Evolutionary conservation across 2,797 vertebrate genomes (phyloP).

Genomic region (Alosa sapidissima): DNA sequence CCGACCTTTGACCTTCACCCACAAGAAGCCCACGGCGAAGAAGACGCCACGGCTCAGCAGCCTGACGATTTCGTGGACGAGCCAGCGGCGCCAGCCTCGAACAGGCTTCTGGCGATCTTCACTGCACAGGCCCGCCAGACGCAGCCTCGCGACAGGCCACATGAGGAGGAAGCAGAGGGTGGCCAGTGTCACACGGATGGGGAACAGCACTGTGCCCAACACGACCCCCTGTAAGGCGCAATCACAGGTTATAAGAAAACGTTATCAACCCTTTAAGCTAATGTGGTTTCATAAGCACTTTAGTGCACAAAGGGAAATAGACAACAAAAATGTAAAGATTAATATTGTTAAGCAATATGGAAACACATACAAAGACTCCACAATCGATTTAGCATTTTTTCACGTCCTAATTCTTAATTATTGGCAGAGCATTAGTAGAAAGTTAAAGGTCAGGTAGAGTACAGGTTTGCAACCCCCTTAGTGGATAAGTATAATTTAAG

Average conservation of each 20-base stretch:
- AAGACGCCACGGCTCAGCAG: slow-evolving; percentile 79
- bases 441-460: too few species aligned
- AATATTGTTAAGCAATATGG: too few species aligned
- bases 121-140: slow-evolving; percentile 74
- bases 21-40: slow-evolving; percentile 80
- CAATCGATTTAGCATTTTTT: too few species aligned
- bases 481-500: too few species aligned
- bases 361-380: too few species aligned
- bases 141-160: slow-evolving; percentile 82
- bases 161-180: slow-evolving; percentile 77
- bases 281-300: too few species aligned
- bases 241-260: neutral
- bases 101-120: slow-evolving; percentile 74
- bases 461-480: too few species aligned
- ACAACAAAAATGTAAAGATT: neutral
- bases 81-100: slow-evolving; percentile 75
- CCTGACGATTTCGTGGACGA: slow-evolving; percentile 71
- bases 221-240: slow-evolving; percentile 61
- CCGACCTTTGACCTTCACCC: slow-evolving; percentile 82
- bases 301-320: neutral
- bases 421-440: too few species aligned
- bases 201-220: slow-evolving; percentile 79
- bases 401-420: too few species aligned
- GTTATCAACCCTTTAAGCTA: too few species aligned
- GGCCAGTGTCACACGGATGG: slow-evolving; percentile 71